phyloP scores from a whole-genome alignment of 2,113 vertebrate genomes.

The Platanista minor region DNA sequence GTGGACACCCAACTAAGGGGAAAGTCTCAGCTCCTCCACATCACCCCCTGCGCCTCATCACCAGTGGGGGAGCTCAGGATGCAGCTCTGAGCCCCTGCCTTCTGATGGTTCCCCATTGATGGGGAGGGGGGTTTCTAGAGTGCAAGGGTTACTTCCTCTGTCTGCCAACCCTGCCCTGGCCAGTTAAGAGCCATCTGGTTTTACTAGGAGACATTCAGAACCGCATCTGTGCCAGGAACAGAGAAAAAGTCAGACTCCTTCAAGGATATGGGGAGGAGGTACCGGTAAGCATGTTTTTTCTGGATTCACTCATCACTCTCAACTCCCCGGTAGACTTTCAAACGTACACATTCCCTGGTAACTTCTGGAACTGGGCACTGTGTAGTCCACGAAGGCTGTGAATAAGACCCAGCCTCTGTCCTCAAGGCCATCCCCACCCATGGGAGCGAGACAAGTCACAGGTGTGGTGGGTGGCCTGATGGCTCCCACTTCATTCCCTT shows the following conservation, averaged over 20 bases:
- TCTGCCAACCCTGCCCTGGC: background rate
- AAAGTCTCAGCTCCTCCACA: background rate
- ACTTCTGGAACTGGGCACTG: background rate
- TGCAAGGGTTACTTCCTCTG: background rate
- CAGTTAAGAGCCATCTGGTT: background rate
- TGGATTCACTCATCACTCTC: background rate
- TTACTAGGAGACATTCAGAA: background rate
- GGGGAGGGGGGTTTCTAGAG: background rate
- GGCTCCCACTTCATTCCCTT: background rate
- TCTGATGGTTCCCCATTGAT: too few species aligned
- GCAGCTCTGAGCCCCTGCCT: background rate
- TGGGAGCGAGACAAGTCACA: background rate
- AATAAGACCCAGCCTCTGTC: background rate
- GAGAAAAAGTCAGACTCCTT: background rate
- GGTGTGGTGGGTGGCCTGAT: fast-evolving
- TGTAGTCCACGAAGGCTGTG: background rate
- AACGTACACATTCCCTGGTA: background rate
- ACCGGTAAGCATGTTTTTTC: background rate
- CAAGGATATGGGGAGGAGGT: background rate
- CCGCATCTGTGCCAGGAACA: background rate
- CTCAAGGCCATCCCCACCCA: background rate
- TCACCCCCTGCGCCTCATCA: background rate
- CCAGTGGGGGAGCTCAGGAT: background rate
- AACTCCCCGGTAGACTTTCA: background rate
- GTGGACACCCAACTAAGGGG: background rate